Base-by-base conservation (phyloP, 2,113 vertebrate species). In the Lichenostomus cassidix region DNA sequence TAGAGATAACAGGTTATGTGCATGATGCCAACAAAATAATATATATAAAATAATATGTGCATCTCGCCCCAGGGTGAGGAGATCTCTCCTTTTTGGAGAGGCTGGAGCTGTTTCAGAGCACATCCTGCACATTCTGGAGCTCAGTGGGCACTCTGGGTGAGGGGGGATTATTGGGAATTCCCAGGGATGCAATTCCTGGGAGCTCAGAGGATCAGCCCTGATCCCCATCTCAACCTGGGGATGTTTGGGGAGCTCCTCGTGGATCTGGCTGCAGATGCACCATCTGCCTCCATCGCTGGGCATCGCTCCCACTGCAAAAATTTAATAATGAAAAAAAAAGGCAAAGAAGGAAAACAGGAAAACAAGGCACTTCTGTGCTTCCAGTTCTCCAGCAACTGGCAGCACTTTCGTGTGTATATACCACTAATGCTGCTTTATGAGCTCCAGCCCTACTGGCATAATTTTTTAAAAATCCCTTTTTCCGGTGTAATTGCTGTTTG, bases 401-500 rank as follows among this genome's bases (percentile, higher is more conserved):
- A 90, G 50, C 58, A 41, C 81, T 65, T 94, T 35, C 31, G 4
- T 81, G 63, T 83, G 79, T 58, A 2, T 79, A 2, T 37, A 82
- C 87, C 81, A 42, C 80, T 24, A 29, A 27, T 2, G 24, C 64
- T 83, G 70, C 29, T 96, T 58, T 73, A 56, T 12, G 56, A 94
- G 81, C 95, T 95, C 64, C 65, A 29, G 64, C 84, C 93, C 92
- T 91, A 87, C 65, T 84, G 89, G 92, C 88, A 92, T 64, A 13
- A 41, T 86, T 95, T 81, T 25, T 49, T 10, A 68, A 29, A 59
- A 87, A 60, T 65, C 25, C 90, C 75, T 46, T 92, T 96, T 94
- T 86, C 59, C 92, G 91, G 47, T 31, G 83, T 96, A 97, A 97
- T 95, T 95, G 92, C 93, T 91, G 83, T 97, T 97, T 97, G 88